Evolutionary conservation across 2,113 vertebrate genomes (phyloP), one percentile per base, ranked within the genome.

Genomic region (Halcyon malimbica): DNA sequence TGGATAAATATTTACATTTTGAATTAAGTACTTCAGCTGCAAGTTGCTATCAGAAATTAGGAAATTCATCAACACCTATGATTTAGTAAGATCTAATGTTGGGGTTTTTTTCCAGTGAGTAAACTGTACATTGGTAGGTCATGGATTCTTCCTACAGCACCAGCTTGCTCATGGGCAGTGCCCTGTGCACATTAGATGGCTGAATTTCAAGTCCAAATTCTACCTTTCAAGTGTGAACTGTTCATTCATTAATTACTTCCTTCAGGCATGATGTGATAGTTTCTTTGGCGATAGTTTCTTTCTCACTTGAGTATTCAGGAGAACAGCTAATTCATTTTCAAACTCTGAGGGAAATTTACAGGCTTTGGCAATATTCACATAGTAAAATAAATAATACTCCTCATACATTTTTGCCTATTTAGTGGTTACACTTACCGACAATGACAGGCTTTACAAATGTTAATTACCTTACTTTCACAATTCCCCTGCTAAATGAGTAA

Each of bases 321-420:
- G 50, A 95, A 65, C 48, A 87, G 81, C 28, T 94, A 91, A 91
- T 96, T 86, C 60, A 83, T 83, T 64, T 78, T 29, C 48, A 87
- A 39, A 68, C 39, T 88, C 68, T 33, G 35, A 83, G 26, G 39
- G 62, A 94, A 92, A 92, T 93, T 86, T 89, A 74, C 68, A 86
- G 73, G 41, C 8, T 90, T 88, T 78, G 70, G 88, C 68, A 92
- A 88, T 74, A 81, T 74, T 90, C 82, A 81, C 51, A 25, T 16
- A 86, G 59, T 88, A 81, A 96, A 94, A 92, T 80, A 95, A 92
- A 83, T 80, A 90, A 83, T 81, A n/a, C 17, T 54, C 25, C 3
- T 88, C 79, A 80, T 63, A 68, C 9, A 75, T 91, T 51, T 51
- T 96, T 83, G 12, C 64, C 95, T 90, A 64, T 83, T 92, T 96